Evolutionary conservation across 1,140 invertebrate species (phyloP), one percentile per base, ranked within the genome.

Genomic region (Lysiphlebus fabarum): DNA sequence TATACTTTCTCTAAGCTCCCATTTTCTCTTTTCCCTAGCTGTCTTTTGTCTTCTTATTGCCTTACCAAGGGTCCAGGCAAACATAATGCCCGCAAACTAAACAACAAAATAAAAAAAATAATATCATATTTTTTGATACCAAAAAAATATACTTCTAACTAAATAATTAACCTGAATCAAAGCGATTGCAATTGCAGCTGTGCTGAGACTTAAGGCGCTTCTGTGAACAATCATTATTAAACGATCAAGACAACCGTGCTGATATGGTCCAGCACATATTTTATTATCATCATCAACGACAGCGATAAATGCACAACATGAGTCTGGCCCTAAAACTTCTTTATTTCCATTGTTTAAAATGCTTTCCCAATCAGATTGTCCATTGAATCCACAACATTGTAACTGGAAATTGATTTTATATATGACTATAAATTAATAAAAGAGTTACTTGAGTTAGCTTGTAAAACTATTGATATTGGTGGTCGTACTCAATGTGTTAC

Each of bases 61-160:
- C 66, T 86, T 86, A 48, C 89, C 92, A 70, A 96, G 75, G 76
- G 90, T 90, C 72, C 90, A 90, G 5, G 92, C 90, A 68, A 93
- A 94, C 57, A 92, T 82, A 14, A 95, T 88, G 53, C 92, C 93
- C 65, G 93, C 82, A 43, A 94, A 72, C 90, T 95, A 81, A 33
- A 69, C 48, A 65, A 63, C 53, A 44, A 34, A 37, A 45, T 49
- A 11, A 17, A 56, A 55, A 40, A 36, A 49, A 55, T 50, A 45
- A 33, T 36, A 2, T 36, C 14, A 12, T 49, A 9, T 12, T 48
- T 48, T 54, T 42, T 40, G 9, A 11, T 37, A 56, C 38, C 45
- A 64, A 58, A 1, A 26, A 36, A 54, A n/a, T n/a, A n/a, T n/a
- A n/a, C n/a, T n/a, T n/a, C n/a, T n/a, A n/a, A n/a, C n/a, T n/a